A percentile compares a stretch with the other conserved stretches of the same genome.
These are phyloP conservation scores for Camponotus pennsylvanicus DNA, from an alignment of 1,140 invertebrate species.

Conservation along the genomic window DNA sequence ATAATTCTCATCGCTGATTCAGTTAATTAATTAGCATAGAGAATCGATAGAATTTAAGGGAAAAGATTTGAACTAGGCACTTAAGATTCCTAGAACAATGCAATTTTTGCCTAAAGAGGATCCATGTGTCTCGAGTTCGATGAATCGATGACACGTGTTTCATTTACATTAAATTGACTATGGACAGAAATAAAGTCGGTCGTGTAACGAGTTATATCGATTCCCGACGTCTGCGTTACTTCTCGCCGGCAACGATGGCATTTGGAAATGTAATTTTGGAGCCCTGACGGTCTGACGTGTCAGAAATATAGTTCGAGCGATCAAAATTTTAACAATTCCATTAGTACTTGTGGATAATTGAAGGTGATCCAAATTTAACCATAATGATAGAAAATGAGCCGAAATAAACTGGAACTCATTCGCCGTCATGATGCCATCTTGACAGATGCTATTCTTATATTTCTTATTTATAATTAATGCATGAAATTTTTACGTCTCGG, in stretches of 20 bases:
- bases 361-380: slow-evolving; percentile 37
- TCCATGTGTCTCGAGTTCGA: neutral
- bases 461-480: slow-evolving; percentile 26
- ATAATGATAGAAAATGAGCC: slow-evolving; percentile 48
- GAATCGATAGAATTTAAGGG: too few species aligned
- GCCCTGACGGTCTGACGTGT: slow-evolving; percentile 37
- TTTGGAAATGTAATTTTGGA: slow-evolving; percentile 56
- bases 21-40: slow-evolving; percentile 30
- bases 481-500: neutral
- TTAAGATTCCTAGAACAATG: neutral
- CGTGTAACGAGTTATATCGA: slow-evolving; percentile 59
- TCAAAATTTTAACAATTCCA: slow-evolving; percentile 55
- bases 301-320: slow-evolving; percentile 57
- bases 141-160: slow-evolving; percentile 45
- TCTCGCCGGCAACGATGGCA: slow-evolving; percentile 34
- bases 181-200: slow-evolving; percentile 41
- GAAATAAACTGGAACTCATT: slow-evolving; percentile 35
- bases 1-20: slow-evolving; percentile 5
- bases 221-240: slow-evolving; percentile 57
- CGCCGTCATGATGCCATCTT: neutral
- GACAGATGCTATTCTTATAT: slow-evolving; percentile 25
- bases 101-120: slow-evolving; percentile 4
- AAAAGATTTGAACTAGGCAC: neutral
- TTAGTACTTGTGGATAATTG: slow-evolving; percentile 52
- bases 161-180: slow-evolving; percentile 30